These are phyloP conservation scores for Molothrus ater DNA, from an alignment of 2,797 vertebrate genomes.

Conservation along the genomic window DNA sequence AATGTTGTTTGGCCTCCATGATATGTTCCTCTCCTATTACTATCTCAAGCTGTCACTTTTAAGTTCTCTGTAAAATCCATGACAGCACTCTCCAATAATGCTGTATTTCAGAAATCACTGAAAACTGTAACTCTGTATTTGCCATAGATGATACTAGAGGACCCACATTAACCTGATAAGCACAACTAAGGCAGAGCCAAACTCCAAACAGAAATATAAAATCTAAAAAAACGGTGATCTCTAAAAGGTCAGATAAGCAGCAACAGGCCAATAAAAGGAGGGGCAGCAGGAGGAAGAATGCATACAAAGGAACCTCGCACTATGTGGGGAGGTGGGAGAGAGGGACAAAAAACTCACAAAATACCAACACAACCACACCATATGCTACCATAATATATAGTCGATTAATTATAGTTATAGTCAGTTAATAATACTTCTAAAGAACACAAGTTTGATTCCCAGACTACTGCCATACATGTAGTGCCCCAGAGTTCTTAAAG, in stretches of 20 bases:
- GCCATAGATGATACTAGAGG: background rate
- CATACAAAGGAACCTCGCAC: background rate
- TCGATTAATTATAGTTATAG: background rate
- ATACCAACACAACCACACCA: background rate
- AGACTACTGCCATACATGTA: background rate
- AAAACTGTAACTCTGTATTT: background rate
- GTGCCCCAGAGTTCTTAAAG: background rate
- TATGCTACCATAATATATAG: background rate
- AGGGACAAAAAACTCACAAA: background rate
- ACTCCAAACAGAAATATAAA: background rate
- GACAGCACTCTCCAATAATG: background rate
- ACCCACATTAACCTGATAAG: background rate
- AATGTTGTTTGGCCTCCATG: background rate
- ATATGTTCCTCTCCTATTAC: background rate
- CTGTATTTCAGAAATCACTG: background rate
- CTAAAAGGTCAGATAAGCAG: background rate
- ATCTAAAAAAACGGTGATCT: background rate
- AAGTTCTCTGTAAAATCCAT: background rate
- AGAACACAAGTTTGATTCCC: background rate
- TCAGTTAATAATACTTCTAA: background rate
- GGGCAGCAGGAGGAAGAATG: background rate
- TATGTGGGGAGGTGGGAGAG: fast-evolving
- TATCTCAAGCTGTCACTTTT: background rate
- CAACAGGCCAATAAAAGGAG: background rate
- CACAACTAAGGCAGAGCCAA: background rate